These are phyloP conservation scores for Amphiprion clarkii DNA, from an alignment of 2,797 vertebrate species.

Conservation along the genomic window DNA sequence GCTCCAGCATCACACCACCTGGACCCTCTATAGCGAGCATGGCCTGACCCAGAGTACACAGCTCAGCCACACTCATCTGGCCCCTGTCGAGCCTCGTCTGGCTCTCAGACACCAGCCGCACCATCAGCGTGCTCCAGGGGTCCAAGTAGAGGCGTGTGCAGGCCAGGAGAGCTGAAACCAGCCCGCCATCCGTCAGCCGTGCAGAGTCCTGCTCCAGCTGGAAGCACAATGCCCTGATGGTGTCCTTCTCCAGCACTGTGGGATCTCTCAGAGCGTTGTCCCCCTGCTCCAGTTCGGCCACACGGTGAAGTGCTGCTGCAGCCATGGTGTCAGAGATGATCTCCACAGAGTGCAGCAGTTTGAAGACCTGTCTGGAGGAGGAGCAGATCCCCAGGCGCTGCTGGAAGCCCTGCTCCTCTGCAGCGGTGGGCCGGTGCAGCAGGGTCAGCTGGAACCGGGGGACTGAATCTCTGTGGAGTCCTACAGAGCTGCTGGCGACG, in stretches of 20 bases:
- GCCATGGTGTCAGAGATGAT: constrained; percentile 85
- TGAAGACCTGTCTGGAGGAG: constrained; percentile 85
- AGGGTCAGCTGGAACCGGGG: constrained; percentile 68
- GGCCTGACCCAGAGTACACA: constrained; percentile 87
- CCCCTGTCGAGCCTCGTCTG: constrained; percentile 82
- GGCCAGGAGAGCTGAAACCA: constrained; percentile 87
- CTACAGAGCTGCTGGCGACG: constrained; percentile 64
- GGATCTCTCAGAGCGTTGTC: constrained; percentile 73
- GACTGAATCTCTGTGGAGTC: constrained; percentile 68
- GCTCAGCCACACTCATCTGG: constrained; percentile 75
- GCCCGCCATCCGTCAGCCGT: constrained; percentile 79
- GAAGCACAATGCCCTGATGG: constrained; percentile 86
- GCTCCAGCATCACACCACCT: constrained; percentile 65
- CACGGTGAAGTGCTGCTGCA: constrained; percentile 84
- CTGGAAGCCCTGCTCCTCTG: constrained; percentile 78
- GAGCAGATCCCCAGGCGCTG: constrained; percentile 73
- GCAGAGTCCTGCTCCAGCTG: constrained; percentile 85
- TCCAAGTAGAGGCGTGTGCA: constrained; percentile 87
- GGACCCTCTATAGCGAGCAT: constrained; percentile 85
- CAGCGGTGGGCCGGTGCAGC: constrained; percentile 62
- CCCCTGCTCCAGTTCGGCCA: constrained; percentile 88
- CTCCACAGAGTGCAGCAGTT: constrained; percentile 78
- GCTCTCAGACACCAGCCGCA: constrained; percentile 86
- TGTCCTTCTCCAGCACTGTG: constrained; percentile 75
- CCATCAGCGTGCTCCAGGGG: constrained; percentile 85